Base-by-base conservation (phyloP, 2,888 invertebrate species). In the Leptinotarsa peninsularis region DNA sequence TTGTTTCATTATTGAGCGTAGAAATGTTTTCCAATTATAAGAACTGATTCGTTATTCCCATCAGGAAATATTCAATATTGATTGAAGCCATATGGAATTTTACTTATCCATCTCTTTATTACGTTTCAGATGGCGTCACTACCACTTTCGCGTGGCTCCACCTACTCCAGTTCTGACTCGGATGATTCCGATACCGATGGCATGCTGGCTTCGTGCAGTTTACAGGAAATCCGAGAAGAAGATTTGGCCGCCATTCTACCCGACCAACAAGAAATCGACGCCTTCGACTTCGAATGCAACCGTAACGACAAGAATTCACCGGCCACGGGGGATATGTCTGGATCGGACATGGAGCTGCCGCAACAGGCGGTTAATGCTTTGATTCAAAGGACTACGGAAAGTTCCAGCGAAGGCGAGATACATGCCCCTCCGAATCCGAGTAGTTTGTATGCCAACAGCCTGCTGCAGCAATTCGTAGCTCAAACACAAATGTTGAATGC, bases 391-490 rank as follows among this genome's bases (percentile, higher is more conserved):
- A 93, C 94, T 5, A 92, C 93, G 4, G 94, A 93, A 72, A 93
- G 93, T 60, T 93, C 93, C 54, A 94, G 94, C 3, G 94, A 94
- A 85, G 93, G 93, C 76, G 94, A 94, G 85, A 90, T 91, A 78
- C 91, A 91, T 71, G 86, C 87, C 0, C 85, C 86, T 18, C 85
- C 86, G 49, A 88, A 88, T 78, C 86, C 86, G 1, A 84, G 85
- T 77, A 84, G 85, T 27, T 78, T 86, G 60, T 85, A 84, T 72
- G 85, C 86, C 2, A 86, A 86, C 71, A 93, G 93, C 72, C 87
- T 96, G 78, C 87, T 96, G 77, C 95, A 95, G 85, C 94, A 95
- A 84, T 95, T 95, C 84, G 95, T 93, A 76, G 94, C 93, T 69
- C 95, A 94, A 87, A 95, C 95, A 0, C 94, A 94, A 86, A 89